Conservation (phyloP, 2,113 vertebrate genomes). For the Pangasianodon hypophthalmus region DNA sequence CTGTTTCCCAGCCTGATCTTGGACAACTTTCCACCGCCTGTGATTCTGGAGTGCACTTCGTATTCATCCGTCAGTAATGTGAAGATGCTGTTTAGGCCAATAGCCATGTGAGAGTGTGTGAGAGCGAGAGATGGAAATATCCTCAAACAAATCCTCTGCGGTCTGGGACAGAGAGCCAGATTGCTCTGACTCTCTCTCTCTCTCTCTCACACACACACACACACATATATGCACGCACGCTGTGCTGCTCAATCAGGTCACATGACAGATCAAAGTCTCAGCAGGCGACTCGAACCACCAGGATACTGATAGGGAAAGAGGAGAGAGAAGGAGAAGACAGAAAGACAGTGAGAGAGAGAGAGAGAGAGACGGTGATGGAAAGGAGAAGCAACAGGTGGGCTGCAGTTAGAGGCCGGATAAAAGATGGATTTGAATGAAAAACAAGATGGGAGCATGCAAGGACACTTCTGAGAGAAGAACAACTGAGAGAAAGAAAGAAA, state of each 20-base stretch:
- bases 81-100: slow-evolving; percentile 15
- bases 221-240: slow-evolving; percentile 24
- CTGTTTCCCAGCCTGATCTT: neutral
- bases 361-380: slow-evolving; percentile 54
- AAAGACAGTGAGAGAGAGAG: slow-evolving; percentile 3
- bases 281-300: slow-evolving; percentile 48
- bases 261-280: slow-evolving; percentile 66
- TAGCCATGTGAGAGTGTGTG: neutral
- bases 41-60: neutral
- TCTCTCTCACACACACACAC: slow-evolving; percentile 23
- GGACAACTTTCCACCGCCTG: slow-evolving; percentile 10
- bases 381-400: slow-evolving; percentile 70
- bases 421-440: slow-evolving; percentile 66
- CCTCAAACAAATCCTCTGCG: slow-evolving; percentile 27
- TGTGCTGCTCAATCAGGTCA: slow-evolving; percentile 57
- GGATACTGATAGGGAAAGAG: slow-evolving; percentile 41
- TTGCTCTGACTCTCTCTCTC: neutral
- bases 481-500: slow-evolving; percentile 8
- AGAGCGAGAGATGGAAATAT: neutral
- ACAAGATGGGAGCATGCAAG: slow-evolving; percentile 59
- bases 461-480: slow-evolving; percentile 30
- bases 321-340: neutral
- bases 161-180: slow-evolving; percentile 18
- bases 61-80: slow-evolving; percentile 16
- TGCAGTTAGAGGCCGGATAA: slow-evolving; percentile 64